phyloP scores from a whole-genome alignment of 2,113 vertebrate genomes.

The Caretta caretta region DNA sequence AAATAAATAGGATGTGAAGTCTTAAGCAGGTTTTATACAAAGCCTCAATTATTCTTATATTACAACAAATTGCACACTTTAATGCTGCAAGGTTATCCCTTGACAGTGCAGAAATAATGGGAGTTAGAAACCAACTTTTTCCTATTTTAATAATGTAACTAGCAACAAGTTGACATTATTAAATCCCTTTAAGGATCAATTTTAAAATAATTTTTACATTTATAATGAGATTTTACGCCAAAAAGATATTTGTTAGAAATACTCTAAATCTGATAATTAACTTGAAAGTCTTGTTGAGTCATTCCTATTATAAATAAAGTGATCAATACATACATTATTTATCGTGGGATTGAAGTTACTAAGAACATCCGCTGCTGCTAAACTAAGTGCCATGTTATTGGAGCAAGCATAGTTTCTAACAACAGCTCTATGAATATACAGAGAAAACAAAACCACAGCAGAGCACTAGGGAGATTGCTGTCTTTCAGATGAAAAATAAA shows the following conservation, averaged over 20 bases:
- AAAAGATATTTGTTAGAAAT: not conserved
- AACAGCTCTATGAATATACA: no score
- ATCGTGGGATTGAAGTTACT: no score
- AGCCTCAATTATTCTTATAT: not conserved
- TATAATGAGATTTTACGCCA: not conserved
- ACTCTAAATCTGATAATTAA: not conserved
- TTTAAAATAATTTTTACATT: not conserved
- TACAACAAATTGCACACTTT: not conserved
- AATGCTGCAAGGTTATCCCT: not conserved
- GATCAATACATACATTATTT: no score
- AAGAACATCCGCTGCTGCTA: no score
- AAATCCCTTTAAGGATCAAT: not conserved
- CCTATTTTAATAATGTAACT: not conserved
- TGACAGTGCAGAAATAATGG: not conserved
- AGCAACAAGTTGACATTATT: not conserved
- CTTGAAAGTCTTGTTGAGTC: not conserved
- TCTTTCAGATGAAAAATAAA: no score
- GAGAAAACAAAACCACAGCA: no score
- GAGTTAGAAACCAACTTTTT: not conserved
- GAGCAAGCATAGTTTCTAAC: no score
- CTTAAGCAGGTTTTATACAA: not conserved
- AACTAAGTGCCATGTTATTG: no score
- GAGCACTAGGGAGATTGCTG: no score
- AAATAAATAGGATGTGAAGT: not conserved
- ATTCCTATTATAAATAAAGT: not conserved